Percentiles rank a stretch among this genome's conserved stretches.
These are phyloP conservation scores for Eustalomyia histrio DNA, from an alignment of 2,888 invertebrate genomes.

Conservation along the genomic window DNA sequence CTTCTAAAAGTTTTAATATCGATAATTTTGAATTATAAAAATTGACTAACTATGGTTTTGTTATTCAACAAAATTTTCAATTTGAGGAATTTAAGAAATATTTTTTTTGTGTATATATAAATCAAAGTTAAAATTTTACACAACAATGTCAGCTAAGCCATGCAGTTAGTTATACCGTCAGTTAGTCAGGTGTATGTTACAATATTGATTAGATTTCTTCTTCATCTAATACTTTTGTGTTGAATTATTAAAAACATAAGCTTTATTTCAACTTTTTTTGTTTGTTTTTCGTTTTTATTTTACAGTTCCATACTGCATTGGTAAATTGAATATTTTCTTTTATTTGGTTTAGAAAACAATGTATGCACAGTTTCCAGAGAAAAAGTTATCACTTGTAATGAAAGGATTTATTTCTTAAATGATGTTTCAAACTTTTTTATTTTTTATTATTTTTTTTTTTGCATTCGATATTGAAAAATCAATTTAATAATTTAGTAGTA, in stretches of 20 bases:
- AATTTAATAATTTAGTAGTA: slow-evolving; percentile 32
- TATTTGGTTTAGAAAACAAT: not conserved
- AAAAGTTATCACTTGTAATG: slow-evolving; percentile 25
- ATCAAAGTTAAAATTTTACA: not conserved
- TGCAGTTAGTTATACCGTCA: slow-evolving; percentile 17
- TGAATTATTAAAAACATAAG: slow-evolving; percentile 55
- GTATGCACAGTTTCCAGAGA: not conserved
- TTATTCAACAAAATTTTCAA: too few relatives aligned
- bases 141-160: slow-evolving; percentile 3
- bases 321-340: slow-evolving; percentile 29
- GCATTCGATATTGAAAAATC: slow-evolving; percentile 27
- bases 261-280: slow-evolving; percentile 6
- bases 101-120: too few relatives aligned
- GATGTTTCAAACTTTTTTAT: not conserved
- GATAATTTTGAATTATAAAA: too few relatives aligned
- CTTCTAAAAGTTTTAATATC: too few relatives aligned
- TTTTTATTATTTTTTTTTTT: not conserved
- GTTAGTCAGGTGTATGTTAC: slow-evolving; percentile 51
- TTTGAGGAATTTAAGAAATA: too few relatives aligned
- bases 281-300: slow-evolving; percentile 13
- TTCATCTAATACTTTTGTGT: slow-evolving; percentile 21
- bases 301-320: too few relatives aligned
- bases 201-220: slow-evolving; percentile 56
- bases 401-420: slow-evolving; percentile 12
- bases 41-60: too few relatives aligned